Conservation (phyloP, 2,797 vertebrate species). For the Pantherophis vulpinus region DNA sequence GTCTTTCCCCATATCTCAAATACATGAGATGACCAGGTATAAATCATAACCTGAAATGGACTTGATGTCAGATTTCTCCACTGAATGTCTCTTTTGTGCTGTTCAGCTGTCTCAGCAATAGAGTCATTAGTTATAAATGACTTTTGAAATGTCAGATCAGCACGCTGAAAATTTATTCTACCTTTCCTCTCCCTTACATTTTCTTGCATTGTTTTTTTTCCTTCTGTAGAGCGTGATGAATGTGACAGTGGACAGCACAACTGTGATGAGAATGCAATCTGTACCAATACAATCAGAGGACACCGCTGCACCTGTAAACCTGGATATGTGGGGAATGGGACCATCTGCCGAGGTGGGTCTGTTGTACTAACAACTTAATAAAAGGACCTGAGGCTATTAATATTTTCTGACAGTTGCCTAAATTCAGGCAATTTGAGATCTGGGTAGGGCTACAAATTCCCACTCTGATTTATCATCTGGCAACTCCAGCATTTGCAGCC, state of each 20-base stretch:
- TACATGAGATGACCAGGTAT: not conserved
- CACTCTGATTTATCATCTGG: constrained; percentile 2
- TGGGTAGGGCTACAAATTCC: not conserved
- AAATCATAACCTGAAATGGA: not conserved
- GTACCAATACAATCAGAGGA: constrained; percentile 88
- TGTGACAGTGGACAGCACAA: constrained; percentile 77
- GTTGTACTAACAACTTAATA: accelerated
- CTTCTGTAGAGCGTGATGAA: constrained; percentile 83
- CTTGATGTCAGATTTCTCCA: not conserved
- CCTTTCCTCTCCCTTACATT: not conserved
- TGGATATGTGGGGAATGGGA: constrained; percentile 90
- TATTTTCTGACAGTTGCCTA: not conserved
- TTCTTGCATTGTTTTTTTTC: not conserved
- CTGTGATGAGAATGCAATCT: constrained; percentile 90
- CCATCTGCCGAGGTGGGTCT: constrained; percentile 85
- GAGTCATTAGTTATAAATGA: not conserved
- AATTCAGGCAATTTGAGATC: accelerated
- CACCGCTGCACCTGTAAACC: constrained; percentile 95
- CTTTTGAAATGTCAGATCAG: not conserved
- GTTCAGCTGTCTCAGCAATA: not conserved
- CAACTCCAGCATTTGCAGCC: not conserved
- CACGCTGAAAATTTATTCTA: not conserved
- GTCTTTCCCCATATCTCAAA: not conserved
- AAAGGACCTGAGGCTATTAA: not conserved
- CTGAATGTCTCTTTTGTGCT: not conserved